A percentile compares a stretch with the other conserved stretches of the same genome.
phyloP scores from a whole-genome alignment of 92 coral and sea anemone species.

The Palythoa grandis region DNA sequence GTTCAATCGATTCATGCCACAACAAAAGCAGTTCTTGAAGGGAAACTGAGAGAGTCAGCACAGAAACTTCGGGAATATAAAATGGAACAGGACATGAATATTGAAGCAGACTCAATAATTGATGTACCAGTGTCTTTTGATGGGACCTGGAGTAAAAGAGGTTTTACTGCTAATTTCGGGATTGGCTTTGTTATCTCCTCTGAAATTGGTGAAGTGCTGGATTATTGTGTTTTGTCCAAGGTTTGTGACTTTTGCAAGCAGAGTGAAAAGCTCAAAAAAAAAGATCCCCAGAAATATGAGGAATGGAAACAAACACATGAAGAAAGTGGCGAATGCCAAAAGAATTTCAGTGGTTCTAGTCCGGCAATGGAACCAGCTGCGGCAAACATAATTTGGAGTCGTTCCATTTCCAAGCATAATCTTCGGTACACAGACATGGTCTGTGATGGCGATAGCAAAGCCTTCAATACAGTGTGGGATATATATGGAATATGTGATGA shows the following conservation, averaged over 20 bases:
- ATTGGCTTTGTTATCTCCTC: conserved; percentile 39
- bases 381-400: conserved; percentile 8
- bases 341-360: conserved; percentile 44
- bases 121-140: conserved; percentile 53
- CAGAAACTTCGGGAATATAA: conserved; percentile 13
- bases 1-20: conserved; percentile 21
- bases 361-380: conserved; percentile 24
- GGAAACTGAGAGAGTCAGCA: conserved; percentile 16
- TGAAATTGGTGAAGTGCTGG: conserved; percentile 52
- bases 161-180: conserved; percentile 54
- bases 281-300: conserved; percentile 35
- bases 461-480: conserved; percentile 10
- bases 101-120: conserved; percentile 11
- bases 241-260: conserved; percentile 48
- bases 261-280: conserved; percentile 30
- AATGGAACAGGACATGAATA: neutral
- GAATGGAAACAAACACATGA: conserved; percentile 35
- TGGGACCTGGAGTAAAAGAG: conserved; percentile 55
- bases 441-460: conserved; percentile 9
- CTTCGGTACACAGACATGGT: conserved; percentile 27
- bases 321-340: conserved; percentile 47
- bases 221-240: no score
- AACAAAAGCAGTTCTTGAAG: conserved; percentile 25
- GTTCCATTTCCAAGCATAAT: neutral
- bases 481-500: neutral